A percentile compares a stretch with the other conserved stretches of the same genome.
phyloP scores from a whole-genome alignment of 2,888 invertebrate genomes.

The Diplazon laetatorius region DNA sequence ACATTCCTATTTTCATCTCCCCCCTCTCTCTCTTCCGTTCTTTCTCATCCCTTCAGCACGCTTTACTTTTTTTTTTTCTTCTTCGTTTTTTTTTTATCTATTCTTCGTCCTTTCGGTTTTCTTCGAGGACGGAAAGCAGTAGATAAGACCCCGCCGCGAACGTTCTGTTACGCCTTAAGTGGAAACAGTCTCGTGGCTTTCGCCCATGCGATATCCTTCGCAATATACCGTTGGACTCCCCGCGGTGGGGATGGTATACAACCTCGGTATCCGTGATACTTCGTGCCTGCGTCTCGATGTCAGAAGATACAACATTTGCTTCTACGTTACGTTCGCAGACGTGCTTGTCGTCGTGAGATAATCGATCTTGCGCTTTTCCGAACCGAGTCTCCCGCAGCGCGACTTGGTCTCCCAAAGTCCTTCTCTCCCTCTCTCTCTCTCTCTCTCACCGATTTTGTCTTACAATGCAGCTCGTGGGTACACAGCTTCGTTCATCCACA shows the following conservation, averaged over 20 bases:
- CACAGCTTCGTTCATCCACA: conserved; percentile 31
- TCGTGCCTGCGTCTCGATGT: conserved; percentile 37
- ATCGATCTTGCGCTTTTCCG: conserved; percentile 52
- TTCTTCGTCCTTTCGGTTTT: conserved; percentile 4
- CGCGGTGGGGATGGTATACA: conserved; percentile 28
- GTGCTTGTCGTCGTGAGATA: conserved; percentile 43
- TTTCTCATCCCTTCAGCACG: not conserved
- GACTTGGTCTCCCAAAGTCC: conserved; percentile 36
- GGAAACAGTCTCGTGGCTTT: conserved; percentile 41
- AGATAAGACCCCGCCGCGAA: conserved; percentile 46
- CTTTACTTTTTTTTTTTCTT: conserved; percentile 1
- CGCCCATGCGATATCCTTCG: conserved; percentile 7
- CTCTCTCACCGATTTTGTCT: conserved; percentile 32
- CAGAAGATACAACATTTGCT: conserved; percentile 15
- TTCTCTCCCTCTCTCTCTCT: conserved; percentile 5
- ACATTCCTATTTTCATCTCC: not conserved
- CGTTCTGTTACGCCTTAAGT: conserved; percentile 42
- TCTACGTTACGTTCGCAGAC: not conserved
- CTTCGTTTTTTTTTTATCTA: not conserved
- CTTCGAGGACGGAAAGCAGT: conserved; percentile 16
- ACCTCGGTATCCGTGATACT: conserved; percentile 18
- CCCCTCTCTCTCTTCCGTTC: too few relatives aligned
- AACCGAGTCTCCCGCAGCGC: conserved; percentile 43
- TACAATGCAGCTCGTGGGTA: conserved; percentile 33
- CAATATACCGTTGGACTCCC: not conserved